These are phyloP conservation scores for Neotoma lepida DNA, from an alignment of 2,113 vertebrate species.

Conservation along the genomic window DNA sequence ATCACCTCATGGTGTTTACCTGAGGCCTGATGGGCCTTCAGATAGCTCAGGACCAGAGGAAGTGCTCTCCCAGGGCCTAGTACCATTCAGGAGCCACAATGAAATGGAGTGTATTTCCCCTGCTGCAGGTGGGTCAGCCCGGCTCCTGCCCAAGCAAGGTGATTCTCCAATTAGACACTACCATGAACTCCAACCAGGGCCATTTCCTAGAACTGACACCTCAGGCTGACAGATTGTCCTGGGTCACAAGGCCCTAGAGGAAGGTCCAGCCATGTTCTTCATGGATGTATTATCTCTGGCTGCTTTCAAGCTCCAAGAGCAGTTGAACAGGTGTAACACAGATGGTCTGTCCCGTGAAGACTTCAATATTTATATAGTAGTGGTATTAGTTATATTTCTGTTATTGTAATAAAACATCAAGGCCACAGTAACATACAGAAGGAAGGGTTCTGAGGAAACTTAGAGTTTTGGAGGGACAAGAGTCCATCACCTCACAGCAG, in stretches of 20 bases:
- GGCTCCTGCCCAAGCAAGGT: not conserved
- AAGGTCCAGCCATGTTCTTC: too few species aligned
- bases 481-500: not conserved
- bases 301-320: not conserved
- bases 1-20: too few species aligned
- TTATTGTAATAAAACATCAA: not conserved
- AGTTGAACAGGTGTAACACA: not conserved
- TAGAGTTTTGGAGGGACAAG: not conserved
- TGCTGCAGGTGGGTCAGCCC: fast-evolving
- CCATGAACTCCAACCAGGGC: not conserved
- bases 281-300: not conserved
- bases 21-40: too few species aligned
- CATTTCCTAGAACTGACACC: not conserved
- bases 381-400: not conserved
- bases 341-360: not conserved
- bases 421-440: not conserved
- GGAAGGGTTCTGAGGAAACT: not conserved
- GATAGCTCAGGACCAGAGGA: not conserved
- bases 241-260: not conserved
- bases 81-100: not conserved
- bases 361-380: not conserved
- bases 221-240: not conserved
- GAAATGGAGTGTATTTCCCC: not conserved
- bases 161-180: not conserved
- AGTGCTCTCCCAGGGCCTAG: not conserved